A percentile compares a stretch with the other conserved stretches of the same genome.
phyloP scores from a whole-genome alignment of 2,888 invertebrate species.

The Brachylomia viminalis region DNA sequence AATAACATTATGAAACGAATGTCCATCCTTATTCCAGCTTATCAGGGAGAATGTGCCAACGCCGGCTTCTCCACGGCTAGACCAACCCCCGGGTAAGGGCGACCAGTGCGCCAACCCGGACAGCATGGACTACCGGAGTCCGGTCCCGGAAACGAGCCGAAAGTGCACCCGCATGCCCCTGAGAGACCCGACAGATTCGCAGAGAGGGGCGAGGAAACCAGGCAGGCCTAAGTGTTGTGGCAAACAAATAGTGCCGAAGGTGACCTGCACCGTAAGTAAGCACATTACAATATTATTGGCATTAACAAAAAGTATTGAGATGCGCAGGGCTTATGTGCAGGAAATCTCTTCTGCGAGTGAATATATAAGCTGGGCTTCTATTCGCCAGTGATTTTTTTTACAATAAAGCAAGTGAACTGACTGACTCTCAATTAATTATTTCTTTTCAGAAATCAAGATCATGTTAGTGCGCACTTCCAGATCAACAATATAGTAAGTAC shows the following conservation, averaged over 20 bases:
- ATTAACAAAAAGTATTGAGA: not conserved
- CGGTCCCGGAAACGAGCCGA: conserved; percentile 34
- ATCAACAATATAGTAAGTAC: not conserved
- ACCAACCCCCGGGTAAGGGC: conserved; percentile 54
- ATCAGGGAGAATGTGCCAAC: conserved; percentile 64
- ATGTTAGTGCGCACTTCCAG: conserved; percentile 68
- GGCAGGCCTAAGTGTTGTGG: conserved; percentile 25
- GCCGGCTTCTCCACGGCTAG: conserved; percentile 48
- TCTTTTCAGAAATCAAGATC: conserved; percentile 76
- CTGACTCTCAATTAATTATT: conserved; percentile 4
- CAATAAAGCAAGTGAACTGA: not conserved
- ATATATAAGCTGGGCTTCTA: not conserved
- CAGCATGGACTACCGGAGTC: conserved; percentile 49
- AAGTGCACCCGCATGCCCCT: conserved; percentile 25
- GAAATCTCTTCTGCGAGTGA: not conserved
- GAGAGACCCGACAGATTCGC: not conserved
- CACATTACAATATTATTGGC: not conserved
- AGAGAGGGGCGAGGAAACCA: conserved; percentile 9
- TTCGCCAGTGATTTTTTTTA: not conserved
- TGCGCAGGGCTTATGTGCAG: too few species aligned
- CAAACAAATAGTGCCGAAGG: conserved; percentile 17
- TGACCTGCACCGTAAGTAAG: not conserved
- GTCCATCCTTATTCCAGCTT: conserved; percentile 53
- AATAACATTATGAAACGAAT: not conserved
- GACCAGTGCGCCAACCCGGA: conserved; percentile 55